Evolutionary conservation across 2,113 vertebrate genomes (phyloP).

Genomic region (Alaudala cheleensis): DNA sequence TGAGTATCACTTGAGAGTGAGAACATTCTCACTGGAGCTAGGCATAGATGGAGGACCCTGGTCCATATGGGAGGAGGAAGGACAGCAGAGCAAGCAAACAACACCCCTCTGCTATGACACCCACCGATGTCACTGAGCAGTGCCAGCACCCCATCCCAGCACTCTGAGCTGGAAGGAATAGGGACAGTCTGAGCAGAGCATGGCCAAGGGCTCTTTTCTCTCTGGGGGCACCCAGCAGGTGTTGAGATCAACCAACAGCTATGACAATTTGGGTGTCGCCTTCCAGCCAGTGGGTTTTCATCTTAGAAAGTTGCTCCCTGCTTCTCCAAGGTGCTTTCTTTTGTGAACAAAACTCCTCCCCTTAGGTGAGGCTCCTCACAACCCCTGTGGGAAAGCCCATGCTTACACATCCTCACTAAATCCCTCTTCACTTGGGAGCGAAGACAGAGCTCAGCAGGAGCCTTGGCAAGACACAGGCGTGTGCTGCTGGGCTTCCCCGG

Average conservation of each 20-base stretch:
- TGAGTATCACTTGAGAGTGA: neutral
- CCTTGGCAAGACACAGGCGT: neutral
- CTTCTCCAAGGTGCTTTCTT: neutral
- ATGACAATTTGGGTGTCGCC: fast-evolving
- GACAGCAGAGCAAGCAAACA: neutral
- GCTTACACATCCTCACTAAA: neutral
- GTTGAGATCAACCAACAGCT: neutral
- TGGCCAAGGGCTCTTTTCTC: neutral
- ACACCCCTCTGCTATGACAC: fast-evolving
- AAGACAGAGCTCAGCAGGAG: neutral
- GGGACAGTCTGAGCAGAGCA: neutral
- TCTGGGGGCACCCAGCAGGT: fast-evolving
- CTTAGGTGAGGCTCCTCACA: neutral
- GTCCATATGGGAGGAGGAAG: neutral
- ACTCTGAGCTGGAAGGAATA: neutral
- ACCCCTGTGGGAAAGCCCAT: neutral
- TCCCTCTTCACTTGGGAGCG: neutral
- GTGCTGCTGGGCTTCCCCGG: neutral
- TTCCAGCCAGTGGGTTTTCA: neutral
- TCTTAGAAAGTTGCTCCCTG: neutral
- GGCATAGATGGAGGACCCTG: neutral
- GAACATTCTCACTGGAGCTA: neutral
- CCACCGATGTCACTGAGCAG: fast-evolving
- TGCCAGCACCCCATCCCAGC: neutral
- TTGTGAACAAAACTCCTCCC: neutral